Evolutionary conservation across 2,113 vertebrate genomes (phyloP).

Genomic region (Cranoglanis bouderius): DNA sequence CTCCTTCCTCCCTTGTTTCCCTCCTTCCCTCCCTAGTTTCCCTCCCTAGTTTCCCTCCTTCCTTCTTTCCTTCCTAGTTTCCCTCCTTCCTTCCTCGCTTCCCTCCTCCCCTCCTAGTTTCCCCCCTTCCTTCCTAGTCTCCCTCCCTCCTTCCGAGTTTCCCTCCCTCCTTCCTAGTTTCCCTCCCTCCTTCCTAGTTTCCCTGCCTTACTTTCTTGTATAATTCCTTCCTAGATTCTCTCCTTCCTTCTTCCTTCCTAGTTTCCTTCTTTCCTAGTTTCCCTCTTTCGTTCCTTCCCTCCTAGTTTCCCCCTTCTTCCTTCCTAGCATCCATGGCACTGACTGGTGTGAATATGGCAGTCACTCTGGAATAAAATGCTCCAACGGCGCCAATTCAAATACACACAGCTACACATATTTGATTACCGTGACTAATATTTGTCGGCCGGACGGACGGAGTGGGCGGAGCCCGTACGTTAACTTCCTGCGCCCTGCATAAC

Average conservation of each 20-base stretch:
- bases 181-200: no score
- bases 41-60: no score
- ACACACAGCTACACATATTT: background rate
- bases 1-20: background rate
- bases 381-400: background rate
- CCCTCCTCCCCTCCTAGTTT: background rate
- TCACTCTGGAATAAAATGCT: background rate
- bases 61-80: no score
- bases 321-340: background rate
- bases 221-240: no score
- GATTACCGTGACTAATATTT: background rate
- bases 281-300: no score
- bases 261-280: no score
- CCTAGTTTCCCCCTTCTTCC: no score
- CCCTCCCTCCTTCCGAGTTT: no score
- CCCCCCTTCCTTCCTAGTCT: no score
- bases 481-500: background rate
- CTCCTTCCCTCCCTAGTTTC: background rate
- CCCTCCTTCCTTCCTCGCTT: background rate
- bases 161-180: no score
- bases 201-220: no score
- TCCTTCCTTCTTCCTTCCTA: no score
- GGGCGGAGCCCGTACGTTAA: background rate
- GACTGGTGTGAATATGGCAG: background rate
- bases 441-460: background rate